Evolutionary conservation across 2,888 invertebrate genomes (phyloP).

Genomic region (Endomychus coccineus): DNA sequence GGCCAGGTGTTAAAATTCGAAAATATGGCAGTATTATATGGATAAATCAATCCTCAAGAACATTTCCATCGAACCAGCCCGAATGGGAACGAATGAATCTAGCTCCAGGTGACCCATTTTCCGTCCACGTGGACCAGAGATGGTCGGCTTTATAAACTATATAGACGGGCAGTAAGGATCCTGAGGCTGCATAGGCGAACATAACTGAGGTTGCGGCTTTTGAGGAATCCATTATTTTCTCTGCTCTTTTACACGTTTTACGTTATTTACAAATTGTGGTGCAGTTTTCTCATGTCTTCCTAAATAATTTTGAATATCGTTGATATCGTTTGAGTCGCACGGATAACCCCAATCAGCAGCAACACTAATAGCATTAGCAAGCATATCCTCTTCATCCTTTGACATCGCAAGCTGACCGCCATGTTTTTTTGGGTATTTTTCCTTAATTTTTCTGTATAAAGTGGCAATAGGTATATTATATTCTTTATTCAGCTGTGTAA

Average conservation of each 20-base stretch:
- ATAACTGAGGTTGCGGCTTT: conserved; percentile 17
- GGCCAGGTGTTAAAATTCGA: conserved; percentile 5
- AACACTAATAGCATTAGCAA: conserved; percentile 1
- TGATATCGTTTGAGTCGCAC: conserved; percentile 6
- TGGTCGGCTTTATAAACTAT: conserved; percentile 19
- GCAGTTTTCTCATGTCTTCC: no score
- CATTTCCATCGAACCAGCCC: conserved; percentile 19
- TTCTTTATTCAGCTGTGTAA: no score
- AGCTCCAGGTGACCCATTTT: conserved; percentile 13
- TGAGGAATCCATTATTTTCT: conserved; percentile 21
- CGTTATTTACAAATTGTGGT: no score
- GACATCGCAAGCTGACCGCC: conserved; percentile 5
- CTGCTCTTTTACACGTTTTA: conserved; percentile 29
- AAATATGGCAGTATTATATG: conserved; percentile 8
- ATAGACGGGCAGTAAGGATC: conserved; percentile 12
- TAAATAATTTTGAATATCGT: no score
- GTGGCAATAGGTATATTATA: no score
- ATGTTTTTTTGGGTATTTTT: no score
- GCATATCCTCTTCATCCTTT: conserved; percentile 2
- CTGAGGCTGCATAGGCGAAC: conserved; percentile 13
- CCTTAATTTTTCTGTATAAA: no score
- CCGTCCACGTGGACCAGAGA: conserved; percentile 18
- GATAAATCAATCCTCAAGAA: no score
- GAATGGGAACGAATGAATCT: conserved; percentile 16
- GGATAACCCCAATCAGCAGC: conserved; percentile 8